Evolutionary conservation across 2,888 invertebrate species (phyloP), one percentile per base, ranked within the genome.

Genomic region (Drosophila subquinaria): DNA sequence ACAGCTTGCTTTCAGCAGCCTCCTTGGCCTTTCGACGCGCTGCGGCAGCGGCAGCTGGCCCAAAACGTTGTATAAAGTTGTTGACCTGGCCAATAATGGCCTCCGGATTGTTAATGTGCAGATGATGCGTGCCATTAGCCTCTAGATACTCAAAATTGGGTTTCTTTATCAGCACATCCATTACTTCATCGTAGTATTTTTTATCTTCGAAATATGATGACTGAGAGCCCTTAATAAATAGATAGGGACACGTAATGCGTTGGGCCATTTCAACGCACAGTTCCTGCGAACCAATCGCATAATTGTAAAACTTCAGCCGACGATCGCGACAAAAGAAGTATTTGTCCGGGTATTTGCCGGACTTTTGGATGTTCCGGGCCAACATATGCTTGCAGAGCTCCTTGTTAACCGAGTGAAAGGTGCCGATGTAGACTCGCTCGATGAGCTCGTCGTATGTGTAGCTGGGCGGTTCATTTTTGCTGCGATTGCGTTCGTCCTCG

Each of bases 41-140:
- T 95, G 77, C 95, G 92, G 63, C 94, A 93, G 84, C 95, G 94
- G 92, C 96, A 95, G 78, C 95, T 93, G 68, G 94, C 93, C 88
- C 95, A 94, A 90, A 88, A 30, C 88, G 89, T 55, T 94, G 94
- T 69, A 95, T 93, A 90, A 96, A 96, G 30, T 94, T 92, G 74
- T 94, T 93, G 56, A 96, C 93, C 43, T 94, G 90, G 0, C 93
- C 94, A 17, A 94, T 94, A 36, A 96, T 93, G 59, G 84, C 82
- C 90, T 95, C 94, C 4, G 96, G 95, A 83, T 95, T 93, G 80
- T 95, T 95, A 77, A 97, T 93, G 92, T 97, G 97, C 66, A 95
- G 93, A 92, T 96, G 96, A 93, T 97, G 97, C 3, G 94, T 94
- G 2, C 96, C 96, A 57, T 95, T 94, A 0, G 95, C 92, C 65